Evolutionary conservation across 2,113 vertebrate species (phyloP).

Genomic region (Nannospalax galili): DNA sequence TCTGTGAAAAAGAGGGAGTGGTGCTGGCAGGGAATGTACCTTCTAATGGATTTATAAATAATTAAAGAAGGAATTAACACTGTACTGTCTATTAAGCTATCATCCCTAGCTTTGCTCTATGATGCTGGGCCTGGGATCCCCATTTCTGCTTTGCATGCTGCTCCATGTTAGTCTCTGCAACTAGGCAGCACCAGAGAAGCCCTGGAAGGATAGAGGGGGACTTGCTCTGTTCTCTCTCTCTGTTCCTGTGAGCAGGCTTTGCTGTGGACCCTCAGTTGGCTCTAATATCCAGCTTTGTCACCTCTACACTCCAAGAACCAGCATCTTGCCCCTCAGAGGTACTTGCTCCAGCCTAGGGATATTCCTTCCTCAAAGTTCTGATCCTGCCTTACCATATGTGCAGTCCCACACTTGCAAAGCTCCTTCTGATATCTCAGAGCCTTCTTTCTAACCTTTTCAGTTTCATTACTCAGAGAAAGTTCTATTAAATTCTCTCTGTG

Average conservation of each 20-base stretch:
- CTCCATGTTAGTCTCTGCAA: background rate
- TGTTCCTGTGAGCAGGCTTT: background rate
- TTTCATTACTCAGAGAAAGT: background rate
- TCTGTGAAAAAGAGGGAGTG: background rate
- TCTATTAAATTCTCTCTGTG: background rate
- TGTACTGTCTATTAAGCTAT: background rate
- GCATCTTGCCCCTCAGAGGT: background rate
- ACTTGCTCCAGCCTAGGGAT: background rate
- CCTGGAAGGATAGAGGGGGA: background rate
- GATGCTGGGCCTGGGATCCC: background rate
- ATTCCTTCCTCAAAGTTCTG: background rate
- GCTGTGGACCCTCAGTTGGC: background rate
- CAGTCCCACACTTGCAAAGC: background rate
- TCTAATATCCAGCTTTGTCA: background rate
- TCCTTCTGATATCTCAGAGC: background rate
- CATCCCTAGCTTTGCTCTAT: background rate
- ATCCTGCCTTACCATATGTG: background rate
- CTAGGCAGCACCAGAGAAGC: background rate
- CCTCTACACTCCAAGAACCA: background rate
- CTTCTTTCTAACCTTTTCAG: background rate
- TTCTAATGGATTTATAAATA: slow-evolving; percentile 8
- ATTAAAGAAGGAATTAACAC: background rate
- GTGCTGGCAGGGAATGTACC: background rate
- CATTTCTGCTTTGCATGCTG: background rate
- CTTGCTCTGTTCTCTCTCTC: background rate